Evolutionary conservation across 2,113 vertebrate species (phyloP).

Genomic region (Stigmatopora nigra): DNA sequence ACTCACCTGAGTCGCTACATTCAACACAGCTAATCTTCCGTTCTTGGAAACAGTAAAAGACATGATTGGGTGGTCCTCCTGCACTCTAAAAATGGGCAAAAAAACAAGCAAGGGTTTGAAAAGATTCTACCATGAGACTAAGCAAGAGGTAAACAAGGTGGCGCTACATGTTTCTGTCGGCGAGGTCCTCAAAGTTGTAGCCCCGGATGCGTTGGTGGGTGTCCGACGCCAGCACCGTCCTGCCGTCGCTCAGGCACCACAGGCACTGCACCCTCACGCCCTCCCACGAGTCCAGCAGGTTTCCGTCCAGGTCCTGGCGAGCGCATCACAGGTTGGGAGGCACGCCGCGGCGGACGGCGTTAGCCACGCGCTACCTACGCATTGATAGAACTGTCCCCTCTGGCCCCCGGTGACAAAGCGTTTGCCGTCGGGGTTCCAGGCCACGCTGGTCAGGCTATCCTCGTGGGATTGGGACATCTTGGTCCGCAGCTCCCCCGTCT

Average conservation of each 20-base stretch:
- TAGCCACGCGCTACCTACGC: conserved; percentile 66
- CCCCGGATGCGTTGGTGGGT: conserved; percentile 97
- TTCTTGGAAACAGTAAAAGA: conserved; percentile 99
- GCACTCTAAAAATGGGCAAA: conserved; percentile 76
- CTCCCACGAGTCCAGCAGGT: conserved; percentile 98
- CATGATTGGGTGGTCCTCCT: conserved; percentile 99
- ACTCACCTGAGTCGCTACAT: conserved; percentile 99
- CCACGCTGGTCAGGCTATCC: conserved; percentile 97
- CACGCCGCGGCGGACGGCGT: not conserved
- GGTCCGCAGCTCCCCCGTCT: conserved; percentile 97
- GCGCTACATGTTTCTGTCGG: conserved; percentile 95
- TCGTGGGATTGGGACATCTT: conserved; percentile 99
- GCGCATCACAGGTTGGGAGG: not conserved
- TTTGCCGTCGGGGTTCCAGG: conserved; percentile 98
- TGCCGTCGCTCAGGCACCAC: conserved; percentile 93
- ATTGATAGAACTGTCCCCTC: conserved; percentile 97
- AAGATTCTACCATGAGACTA: no score
- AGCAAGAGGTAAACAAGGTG: not conserved
- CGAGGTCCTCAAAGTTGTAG: conserved; percentile 99
- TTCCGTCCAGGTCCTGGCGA: conserved; percentile 90
- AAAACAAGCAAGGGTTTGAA: conserved; percentile 7
- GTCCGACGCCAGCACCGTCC: conserved; percentile 94
- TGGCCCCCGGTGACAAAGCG: conserved; percentile 97
- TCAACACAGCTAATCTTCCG: conserved; percentile 99
- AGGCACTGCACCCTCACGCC: conserved; percentile 97